Conservation (phyloP, 1,140 invertebrate genomes). For the Araneus ventricosus region DNA sequence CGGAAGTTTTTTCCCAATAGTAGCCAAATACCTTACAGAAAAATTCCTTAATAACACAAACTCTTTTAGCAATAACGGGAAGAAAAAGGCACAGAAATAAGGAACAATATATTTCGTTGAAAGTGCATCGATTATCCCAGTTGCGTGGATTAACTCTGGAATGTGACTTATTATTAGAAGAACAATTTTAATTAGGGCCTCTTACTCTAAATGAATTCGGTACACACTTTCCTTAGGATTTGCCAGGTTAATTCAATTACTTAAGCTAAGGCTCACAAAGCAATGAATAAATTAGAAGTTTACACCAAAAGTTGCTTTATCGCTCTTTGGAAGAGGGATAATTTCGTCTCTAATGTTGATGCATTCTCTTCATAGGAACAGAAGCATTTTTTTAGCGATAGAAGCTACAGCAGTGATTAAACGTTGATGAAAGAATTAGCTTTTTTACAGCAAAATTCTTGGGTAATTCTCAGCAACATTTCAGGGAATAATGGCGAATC, state of each 20-base stretch:
- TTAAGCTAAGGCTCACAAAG: not conserved
- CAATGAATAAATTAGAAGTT: slow-evolving; percentile 8
- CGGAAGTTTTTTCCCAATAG: too few relatives aligned
- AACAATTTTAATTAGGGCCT: not conserved
- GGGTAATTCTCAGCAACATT: too few relatives aligned
- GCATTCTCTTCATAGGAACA: too few relatives aligned
- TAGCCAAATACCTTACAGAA: too few relatives aligned
- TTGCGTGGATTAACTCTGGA: not conserved
- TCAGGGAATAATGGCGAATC: too few relatives aligned
- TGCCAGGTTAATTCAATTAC: not conserved
- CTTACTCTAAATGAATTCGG: not conserved
- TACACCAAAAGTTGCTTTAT: not conserved
- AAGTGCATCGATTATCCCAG: not conserved
- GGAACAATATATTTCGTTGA: not conserved
- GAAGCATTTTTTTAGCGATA: too few relatives aligned
- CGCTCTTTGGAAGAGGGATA: not conserved
- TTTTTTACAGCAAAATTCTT: too few relatives aligned
- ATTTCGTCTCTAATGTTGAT: not conserved
- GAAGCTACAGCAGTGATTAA: too few relatives aligned
- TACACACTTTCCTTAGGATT: not conserved
- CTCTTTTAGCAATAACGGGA: not conserved
- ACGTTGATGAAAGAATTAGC: too few relatives aligned
- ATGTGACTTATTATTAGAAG: not conserved
- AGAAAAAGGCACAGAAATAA: not conserved
- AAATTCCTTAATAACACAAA: not conserved